Base-by-base conservation (phyloP, 2,113 vertebrate genomes). In the Silurus asotus region DNA sequence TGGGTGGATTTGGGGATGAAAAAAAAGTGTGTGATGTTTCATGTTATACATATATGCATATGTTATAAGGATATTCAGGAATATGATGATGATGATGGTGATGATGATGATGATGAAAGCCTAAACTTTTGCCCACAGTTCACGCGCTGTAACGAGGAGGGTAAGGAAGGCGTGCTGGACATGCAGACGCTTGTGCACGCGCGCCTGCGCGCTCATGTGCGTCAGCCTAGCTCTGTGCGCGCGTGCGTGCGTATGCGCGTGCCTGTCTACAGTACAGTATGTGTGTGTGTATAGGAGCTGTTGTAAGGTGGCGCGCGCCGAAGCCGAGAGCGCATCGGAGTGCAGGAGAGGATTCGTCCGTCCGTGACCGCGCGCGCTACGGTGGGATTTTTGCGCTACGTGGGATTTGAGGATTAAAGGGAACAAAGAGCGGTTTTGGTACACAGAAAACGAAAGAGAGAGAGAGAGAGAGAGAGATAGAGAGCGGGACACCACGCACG, bases 401-500 rank as follows among this genome's bases (percentile, higher is more conserved):
- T 58, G 51, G 28, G 25, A 37, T 78, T 6, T 58, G 76, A 8
- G 58, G 17, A 59, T 78, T 37, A 78, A 58, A 58, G 55, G 58
- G 25, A 78, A 58, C 76, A 78, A 78, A 78, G 76, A 58, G 23
- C 76, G 23, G 53, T 19, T 37, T 78, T 55, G 76, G 55, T 58
- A 19, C 53, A 2, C 8, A 65, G 62, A 65, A 56, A 56, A 13
- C 8, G 74, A 53, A 5, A n/a, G 72, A 51, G 20, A n/a, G 72
- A n/a, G 20, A 51, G 13, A 49, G 48, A 74, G 19, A 75, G 20
- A n/a, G 20, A 75, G 48, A 76, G 70, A 49, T 2, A 70, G 67
- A 70, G 67, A 48, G 69, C 51, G 53, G 75, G 75, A 56, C 75
- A 77, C 75, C 75, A 77, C n/a, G 11, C 25, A 55, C n/a, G 11